Evolutionary conservation across 2,888 invertebrate species (phyloP), one percentile per base, ranked within the genome.

Genomic region (Cephus pygmeus): DNA sequence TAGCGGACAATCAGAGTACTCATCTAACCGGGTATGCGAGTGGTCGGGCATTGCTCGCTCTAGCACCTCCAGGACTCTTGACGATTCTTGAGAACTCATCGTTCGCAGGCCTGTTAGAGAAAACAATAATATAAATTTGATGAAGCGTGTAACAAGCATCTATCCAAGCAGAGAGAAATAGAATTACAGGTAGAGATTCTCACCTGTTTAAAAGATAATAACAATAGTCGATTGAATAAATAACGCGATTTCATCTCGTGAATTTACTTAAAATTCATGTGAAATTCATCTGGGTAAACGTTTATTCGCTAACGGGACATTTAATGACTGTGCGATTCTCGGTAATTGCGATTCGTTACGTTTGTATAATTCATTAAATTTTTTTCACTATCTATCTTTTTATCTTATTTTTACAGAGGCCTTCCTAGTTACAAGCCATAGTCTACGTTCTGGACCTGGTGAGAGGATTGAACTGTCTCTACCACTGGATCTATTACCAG

Each of bases 21-120:
- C 82, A 80, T 81, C 83, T 82, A 79, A 77, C 80, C 83, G 83
- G 83, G 80, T 80, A 81, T 82, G 73, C 79, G 81, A 84, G 76
- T 81, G 81, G 81, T 82, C 79, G 83, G 30, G 73, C 73, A 73
- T 79, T 68, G 71, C 78, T 68, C 74, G 77, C 76, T 79, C 79
- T 4, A 56, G 23, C 56, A 56, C 56, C 23, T 56, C 56, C 56
- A 56, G 56, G 23, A 23, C 23, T 56, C 56, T 56, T 23, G 15
- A 56, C 23, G 23, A 56, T 56, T 56, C 56, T 56, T 56, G 23
- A 56, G 56, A 56, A 56, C 56, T 56, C 56, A 23, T 56, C 56
- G 2, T 9, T 23, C 56, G 9, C 23, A 9, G 2, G 23, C 15
- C 56, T 15, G 6, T 56, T 56, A 56, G 23, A 56, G 56, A 56